Conservation (phyloP, 2,797 vertebrate genomes). For the Vireo griseus region DNA sequence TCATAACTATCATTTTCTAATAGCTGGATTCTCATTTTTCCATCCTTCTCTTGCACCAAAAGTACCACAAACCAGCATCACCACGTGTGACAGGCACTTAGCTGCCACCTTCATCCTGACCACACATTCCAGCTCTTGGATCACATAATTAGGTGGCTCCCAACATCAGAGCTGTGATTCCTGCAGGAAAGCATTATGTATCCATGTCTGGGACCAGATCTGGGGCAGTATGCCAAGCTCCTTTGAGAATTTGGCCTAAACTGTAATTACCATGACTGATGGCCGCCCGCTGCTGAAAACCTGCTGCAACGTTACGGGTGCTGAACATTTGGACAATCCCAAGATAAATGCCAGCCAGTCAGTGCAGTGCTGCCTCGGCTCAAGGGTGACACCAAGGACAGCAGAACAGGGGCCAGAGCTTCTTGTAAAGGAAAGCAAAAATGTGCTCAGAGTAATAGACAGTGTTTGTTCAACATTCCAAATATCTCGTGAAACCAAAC, state of each 20-base stretch:
- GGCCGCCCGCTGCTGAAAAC: neutral
- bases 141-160: neutral
- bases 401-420: neutral
- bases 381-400: neutral
- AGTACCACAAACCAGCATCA: neutral
- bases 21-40: neutral
- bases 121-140: neutral
- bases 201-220: neutral
- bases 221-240: neutral
- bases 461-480: neutral
- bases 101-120: neutral
- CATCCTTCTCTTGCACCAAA: neutral
- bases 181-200: neutral
- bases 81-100: neutral
- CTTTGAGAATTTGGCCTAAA: neutral
- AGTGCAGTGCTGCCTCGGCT: neutral
- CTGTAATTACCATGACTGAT: neutral
- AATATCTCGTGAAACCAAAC: neutral
- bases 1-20: neutral
- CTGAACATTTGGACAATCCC: neutral
- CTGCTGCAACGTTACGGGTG: neutral
- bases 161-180: neutral
- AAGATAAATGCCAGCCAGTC: neutral
- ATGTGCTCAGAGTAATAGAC: neutral
- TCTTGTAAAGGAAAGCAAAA: neutral